phyloP scores from a whole-genome alignment of 2,113 vertebrate genomes.

The Physeter macrocephalus region DNA sequence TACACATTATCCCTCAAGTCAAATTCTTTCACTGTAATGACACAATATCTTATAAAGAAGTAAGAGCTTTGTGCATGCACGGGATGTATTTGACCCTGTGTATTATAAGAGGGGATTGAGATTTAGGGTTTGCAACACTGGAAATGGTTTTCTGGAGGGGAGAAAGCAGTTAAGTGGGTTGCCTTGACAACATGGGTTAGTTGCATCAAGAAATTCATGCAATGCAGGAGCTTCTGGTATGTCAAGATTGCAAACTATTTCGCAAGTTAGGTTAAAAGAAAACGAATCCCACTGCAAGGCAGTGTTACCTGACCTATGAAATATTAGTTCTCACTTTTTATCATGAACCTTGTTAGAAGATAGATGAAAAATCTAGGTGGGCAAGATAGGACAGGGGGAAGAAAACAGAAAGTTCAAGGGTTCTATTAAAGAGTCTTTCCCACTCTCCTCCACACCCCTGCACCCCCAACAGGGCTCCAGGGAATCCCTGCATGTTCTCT shows the following conservation, averaged over 20 bases:
- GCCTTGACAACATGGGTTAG: slow-evolving; percentile 75
- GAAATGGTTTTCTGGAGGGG: slow-evolving; percentile 67
- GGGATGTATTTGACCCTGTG: slow-evolving; percentile 59
- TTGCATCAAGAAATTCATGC: slow-evolving; percentile 67
- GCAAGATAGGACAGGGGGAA: not conserved
- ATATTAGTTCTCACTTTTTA: slow-evolving; percentile 55
- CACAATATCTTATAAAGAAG: slow-evolving; percentile 55
- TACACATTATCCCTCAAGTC: slow-evolving; percentile 47
- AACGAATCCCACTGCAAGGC: slow-evolving; percentile 58
- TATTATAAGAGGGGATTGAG: slow-evolving; percentile 58
- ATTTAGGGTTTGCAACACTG: slow-evolving; percentile 55
- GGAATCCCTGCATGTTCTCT: not conserved
- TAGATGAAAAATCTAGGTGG: slow-evolving; percentile 19
- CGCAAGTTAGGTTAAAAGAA: slow-evolving; percentile 67
- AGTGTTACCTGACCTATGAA: slow-evolving; percentile 51
- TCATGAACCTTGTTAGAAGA: slow-evolving; percentile 54
- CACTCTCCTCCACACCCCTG: not conserved
- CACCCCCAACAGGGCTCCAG: not conserved
- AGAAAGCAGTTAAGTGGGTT: slow-evolving; percentile 70
- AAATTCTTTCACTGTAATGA: slow-evolving; percentile 58
- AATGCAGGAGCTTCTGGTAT: not conserved
- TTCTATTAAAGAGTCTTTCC: not conserved
- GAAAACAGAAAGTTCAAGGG: not conserved
- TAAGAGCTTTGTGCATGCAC: slow-evolving; percentile 65
- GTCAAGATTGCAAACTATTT: slow-evolving; percentile 50